phyloP scores from a whole-genome alignment of 2,113 vertebrate species.

The Paracanthobrama guichenoti region DNA sequence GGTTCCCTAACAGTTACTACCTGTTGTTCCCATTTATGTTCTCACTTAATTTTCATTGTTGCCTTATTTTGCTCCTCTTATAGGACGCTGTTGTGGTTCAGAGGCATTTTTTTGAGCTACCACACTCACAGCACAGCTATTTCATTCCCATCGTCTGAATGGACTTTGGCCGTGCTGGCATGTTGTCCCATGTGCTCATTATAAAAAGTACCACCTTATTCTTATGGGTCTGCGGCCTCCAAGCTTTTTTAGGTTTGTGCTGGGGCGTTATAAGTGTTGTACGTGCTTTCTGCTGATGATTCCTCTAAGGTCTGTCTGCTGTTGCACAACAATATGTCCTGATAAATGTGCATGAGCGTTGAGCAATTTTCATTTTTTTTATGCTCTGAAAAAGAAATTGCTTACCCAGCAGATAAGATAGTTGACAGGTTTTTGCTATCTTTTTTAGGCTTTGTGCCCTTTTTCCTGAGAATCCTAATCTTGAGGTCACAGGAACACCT shows the following conservation, averaged over 20 bases:
- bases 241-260: slow-evolving; percentile 26
- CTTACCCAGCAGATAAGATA: neutral
- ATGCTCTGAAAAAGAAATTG: neutral
- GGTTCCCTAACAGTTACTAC: neutral
- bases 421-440: slow-evolving; percentile 16
- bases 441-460: neutral
- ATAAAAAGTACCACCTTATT: slow-evolving; percentile 30
- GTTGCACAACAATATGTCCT: neutral
- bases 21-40: neutral
- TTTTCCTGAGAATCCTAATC: slow-evolving; percentile 3
- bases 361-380: neutral
- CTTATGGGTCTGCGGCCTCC: slow-evolving; percentile 19
- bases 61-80: neutral
- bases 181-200: slow-evolving; percentile 5
- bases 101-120: neutral
- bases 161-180: slow-evolving; percentile 2
- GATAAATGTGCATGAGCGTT: neutral
- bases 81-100: slow-evolving; percentile 3
- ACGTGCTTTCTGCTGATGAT: neutral
- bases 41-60: neutral
- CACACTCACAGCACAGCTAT: neutral
- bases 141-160: slow-evolving; percentile 24
- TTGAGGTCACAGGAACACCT: slow-evolving; percentile 14
- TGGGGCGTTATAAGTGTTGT: slow-evolving; percentile 18
- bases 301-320: neutral